Conservation (phyloP, 2,797 vertebrate species). For the Cyprinella venusta region DNA sequence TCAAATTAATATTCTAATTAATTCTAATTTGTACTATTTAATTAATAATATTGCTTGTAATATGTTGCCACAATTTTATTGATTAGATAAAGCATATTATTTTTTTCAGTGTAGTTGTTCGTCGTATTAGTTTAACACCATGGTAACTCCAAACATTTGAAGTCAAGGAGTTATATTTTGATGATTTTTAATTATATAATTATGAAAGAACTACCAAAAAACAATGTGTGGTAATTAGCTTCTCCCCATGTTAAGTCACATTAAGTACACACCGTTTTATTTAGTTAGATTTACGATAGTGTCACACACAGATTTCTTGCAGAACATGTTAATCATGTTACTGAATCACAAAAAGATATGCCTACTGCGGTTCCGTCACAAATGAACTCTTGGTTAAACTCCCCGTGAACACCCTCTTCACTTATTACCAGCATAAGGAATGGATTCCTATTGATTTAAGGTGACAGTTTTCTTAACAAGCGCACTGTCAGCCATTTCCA, state of each 20-base stretch:
- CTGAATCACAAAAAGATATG: neutral
- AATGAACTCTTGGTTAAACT: constrained; percentile 45
- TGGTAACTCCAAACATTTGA: neutral
- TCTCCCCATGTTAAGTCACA: neutral
- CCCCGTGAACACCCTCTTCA: constrained; percentile 45
- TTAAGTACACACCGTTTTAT: neutral
- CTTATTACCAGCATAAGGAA: constrained; percentile 39
- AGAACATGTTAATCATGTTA: neutral
- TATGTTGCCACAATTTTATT: too few species aligned
- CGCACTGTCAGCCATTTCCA: constrained; percentile 47
- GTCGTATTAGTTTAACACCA: neutral
- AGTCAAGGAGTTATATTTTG: neutral
- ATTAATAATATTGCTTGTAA: too few species aligned
- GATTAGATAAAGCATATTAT: too few species aligned
- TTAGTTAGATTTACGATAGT: neutral
- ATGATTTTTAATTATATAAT: neutral
- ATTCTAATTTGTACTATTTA: too few species aligned
- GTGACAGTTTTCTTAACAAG: constrained; percentile 54
- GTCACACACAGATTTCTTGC: neutral
- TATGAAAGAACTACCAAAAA: neutral
- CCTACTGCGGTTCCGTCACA: constrained; percentile 27
- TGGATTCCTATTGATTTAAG: constrained; percentile 57
- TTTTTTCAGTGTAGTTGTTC: too few species aligned
- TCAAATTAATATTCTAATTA: too few species aligned
- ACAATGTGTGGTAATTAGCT: constrained; percentile 4